Base-by-base conservation (phyloP, 2,888 invertebrate species). In the Nemapogon koenigi region DNA sequence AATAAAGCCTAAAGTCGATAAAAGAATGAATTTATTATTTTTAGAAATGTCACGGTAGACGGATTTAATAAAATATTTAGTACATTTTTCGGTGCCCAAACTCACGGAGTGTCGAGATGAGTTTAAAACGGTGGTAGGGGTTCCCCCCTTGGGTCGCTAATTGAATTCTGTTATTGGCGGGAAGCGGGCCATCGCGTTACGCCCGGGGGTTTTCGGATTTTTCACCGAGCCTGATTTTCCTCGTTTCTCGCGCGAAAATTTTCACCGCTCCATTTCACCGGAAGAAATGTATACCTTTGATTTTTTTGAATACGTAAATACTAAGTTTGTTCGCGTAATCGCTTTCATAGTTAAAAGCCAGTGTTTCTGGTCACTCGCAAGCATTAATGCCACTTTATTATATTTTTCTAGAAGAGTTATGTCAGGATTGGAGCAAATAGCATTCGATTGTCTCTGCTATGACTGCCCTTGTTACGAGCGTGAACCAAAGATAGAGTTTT, bases 131-230 rank as follows among this genome's bases (percentile, higher is more conserved):
- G n/a, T n/a, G 17, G 33, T 14, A 10, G 19, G 7, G 33, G 4
- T 19, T 4, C 33, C 18, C 33, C 33, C 33, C 31, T 16, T 10
- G 37, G 37, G 22, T 42, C 37, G 39, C 41, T 44, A 42, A 44
- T 44, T 44, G 41, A 41, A 40, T 42, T 39, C 37, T 42, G 44
- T 41, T 42, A 44, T 42, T 44, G 44, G 39, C 44, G 42, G 44
- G 37, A 41, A 43, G 31, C 32, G 40, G 39, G 30, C 27, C 40
- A 36, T 30, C 36, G 31, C 15, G 25, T 18, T 40, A 29, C 27
- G 22, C 33, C 35, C 29, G 33, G 28, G 38, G 33, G 29, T 25
- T 25, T 36, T 19, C 22, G 32, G 39, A 28, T 33, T 39, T 39
- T 39, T 32, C 39, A 39, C 16, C 13, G 38, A 29, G 27, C 11